Evolutionary conservation across 30 jellyfish, hydroid and myxozoan species (phyloP), one percentile per base, ranked within the genome.

Genomic region (Pelagia noctiluca): DNA sequence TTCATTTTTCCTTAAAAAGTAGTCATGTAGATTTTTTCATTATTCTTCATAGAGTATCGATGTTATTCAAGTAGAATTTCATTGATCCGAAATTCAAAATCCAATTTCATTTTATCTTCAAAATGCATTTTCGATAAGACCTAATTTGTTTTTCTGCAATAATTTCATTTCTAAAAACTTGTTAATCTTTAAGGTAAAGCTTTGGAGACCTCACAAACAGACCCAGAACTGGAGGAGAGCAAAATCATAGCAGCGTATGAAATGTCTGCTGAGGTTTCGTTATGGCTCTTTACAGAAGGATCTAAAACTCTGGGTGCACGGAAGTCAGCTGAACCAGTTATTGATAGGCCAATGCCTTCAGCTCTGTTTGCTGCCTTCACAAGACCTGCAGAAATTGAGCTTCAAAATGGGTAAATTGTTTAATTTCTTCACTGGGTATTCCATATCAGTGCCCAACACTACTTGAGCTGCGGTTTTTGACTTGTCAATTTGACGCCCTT

Each of bases 351-450:
- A 30, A 52, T 52, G 2, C 68, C 68, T 10, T 2, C 16, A 52
- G 21, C 28, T 2, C 21, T 52, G 21, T 19, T 52, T 19, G 26
- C 21, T 3, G 16, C 68, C 12, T 52, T 52, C 21, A 8, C 21
- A 4, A 52, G 21, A 52, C 68, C 68, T 52, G 68, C 68, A 3
- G 68, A 52, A 19, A 52, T 52, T 5, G 68, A 52, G 21, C 28
- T 52, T 19, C 30, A 52, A 3, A 52, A 52, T 19, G 68, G 68
- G 68, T 52, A 52, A 52, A 2, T 52, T n/a, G n/a, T n/a, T n/a
- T n/a, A n/a, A n/a, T n/a, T n/a, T n/a, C n/a, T n/a, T n/a, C n/a
- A n/a, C n/a, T n/a, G n/a, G n/a, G n/a, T n/a, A n/a, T n/a, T n/a
- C n/a, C n/a, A n/a, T n/a, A n/a, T n/a, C n/a, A n/a, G n/a, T n/a